phyloP scores from a whole-genome alignment of 2,797 vertebrate species.

The Macrochelys suwanniensis region DNA sequence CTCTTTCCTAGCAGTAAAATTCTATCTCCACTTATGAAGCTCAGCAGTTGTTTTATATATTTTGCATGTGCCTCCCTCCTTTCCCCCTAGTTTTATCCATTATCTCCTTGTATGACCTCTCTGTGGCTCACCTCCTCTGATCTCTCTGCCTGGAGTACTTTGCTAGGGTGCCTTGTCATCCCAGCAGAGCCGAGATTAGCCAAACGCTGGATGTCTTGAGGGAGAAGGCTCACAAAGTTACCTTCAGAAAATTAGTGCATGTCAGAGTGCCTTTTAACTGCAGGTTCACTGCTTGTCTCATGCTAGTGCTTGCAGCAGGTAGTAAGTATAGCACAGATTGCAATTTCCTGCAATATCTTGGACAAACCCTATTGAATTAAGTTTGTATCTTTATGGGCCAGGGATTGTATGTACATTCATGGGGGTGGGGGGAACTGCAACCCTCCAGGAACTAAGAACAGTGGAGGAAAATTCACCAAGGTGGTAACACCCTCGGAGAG shows the following conservation, averaged over 20 bases:
- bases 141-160: background rate
- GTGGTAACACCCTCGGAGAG: too few species aligned
- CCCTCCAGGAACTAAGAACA: too few species aligned
- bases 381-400: too few species aligned
- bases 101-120: background rate
- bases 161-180: background rate
- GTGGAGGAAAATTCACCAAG: too few species aligned
- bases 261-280: background rate
- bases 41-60: background rate
- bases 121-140: background rate
- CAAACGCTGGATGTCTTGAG: background rate
- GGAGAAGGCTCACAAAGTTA: too few species aligned
- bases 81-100: background rate
- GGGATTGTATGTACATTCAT: too few species aligned
- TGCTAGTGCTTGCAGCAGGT: background rate
- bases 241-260: too few species aligned
- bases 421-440: too few species aligned
- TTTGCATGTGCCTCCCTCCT: accelerated
- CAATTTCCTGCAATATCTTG: too few species aligned
- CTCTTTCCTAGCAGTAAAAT: background rate
- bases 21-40: accelerated
- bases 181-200: background rate
- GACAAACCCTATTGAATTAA: too few species aligned
- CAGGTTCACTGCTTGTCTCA: background rate
- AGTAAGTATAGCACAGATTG: too few species aligned